phyloP scores from a whole-genome alignment of 2,797 vertebrate genomes.

The Argyrosomus regius region DNA sequence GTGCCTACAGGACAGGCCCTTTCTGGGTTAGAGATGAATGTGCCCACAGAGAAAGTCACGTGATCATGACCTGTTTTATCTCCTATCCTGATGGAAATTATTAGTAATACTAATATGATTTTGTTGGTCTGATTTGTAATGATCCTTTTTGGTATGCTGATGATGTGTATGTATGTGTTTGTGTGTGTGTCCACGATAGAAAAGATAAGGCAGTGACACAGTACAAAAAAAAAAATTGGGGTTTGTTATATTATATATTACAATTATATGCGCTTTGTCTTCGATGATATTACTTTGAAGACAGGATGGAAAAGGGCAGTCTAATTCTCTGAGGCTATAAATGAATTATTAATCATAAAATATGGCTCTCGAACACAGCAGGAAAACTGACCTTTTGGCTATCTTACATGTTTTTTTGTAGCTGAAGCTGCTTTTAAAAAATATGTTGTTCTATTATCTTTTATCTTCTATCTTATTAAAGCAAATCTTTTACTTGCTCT shows the following conservation, averaged over 20 bases:
- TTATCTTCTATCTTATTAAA: not conserved
- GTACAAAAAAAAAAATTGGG: not conserved
- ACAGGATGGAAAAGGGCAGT: not conserved
- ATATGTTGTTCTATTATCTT: too few species aligned
- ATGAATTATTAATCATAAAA: not conserved
- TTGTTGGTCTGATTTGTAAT: not conserved
- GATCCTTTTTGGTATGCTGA: not conserved
- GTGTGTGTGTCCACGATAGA: not conserved
- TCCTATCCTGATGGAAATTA: too few species aligned
- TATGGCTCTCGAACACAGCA: not conserved
- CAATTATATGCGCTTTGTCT: not conserved
- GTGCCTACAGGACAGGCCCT: conserved; percentile 9
- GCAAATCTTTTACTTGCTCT: not conserved
- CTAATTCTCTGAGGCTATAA: not conserved
- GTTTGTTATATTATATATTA: not conserved
- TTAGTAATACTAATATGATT: too few species aligned
- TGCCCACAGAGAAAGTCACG: not conserved
- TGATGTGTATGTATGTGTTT: conserved; percentile 1
- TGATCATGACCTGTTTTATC: not conserved
- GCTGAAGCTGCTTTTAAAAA: not conserved
- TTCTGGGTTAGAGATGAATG: conserved; percentile 4
- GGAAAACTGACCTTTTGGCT: not conserved
- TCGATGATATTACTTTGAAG: not conserved
- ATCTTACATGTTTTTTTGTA: not conserved
- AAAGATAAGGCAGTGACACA: not conserved